These are phyloP conservation scores for Serinus canaria DNA, from an alignment of 2,113 vertebrate species.

Conservation along the genomic window DNA sequence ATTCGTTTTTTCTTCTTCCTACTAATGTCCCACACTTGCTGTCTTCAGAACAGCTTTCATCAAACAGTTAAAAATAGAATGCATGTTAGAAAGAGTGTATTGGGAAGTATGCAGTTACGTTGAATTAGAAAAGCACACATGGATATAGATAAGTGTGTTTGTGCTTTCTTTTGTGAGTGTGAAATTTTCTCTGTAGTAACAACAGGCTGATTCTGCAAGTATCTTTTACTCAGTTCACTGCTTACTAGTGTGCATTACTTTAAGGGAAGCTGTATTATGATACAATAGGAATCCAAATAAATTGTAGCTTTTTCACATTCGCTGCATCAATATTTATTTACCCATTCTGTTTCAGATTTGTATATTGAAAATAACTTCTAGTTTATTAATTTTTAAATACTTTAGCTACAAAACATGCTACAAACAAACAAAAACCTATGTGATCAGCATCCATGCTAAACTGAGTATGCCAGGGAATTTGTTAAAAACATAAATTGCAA, in stretches of 20 bases:
- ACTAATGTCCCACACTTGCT: background rate
- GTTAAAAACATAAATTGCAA: constrained; percentile 60
- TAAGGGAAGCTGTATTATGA: background rate
- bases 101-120: background rate
- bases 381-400: constrained; percentile 40
- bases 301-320: background rate
- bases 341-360: background rate
- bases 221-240: background rate
- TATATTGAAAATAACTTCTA: constrained; percentile 24
- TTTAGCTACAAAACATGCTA: background rate
- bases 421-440: constrained; percentile 29
- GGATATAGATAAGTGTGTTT: background rate
- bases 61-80: background rate
- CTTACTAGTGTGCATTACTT: background rate
- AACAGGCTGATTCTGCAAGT: background rate
- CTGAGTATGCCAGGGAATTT: constrained; percentile 26
- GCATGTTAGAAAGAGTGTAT: background rate
- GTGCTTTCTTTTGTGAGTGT: background rate
- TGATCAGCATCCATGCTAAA: constrained; percentile 53
- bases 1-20: background rate
- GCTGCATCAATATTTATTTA: background rate
- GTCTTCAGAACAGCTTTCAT: background rate
- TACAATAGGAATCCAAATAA: background rate
- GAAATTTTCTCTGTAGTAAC: background rate
- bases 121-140: background rate